Conservation (phyloP, 2,797 vertebrate species). For the Eidolon dupreanum region DNA sequence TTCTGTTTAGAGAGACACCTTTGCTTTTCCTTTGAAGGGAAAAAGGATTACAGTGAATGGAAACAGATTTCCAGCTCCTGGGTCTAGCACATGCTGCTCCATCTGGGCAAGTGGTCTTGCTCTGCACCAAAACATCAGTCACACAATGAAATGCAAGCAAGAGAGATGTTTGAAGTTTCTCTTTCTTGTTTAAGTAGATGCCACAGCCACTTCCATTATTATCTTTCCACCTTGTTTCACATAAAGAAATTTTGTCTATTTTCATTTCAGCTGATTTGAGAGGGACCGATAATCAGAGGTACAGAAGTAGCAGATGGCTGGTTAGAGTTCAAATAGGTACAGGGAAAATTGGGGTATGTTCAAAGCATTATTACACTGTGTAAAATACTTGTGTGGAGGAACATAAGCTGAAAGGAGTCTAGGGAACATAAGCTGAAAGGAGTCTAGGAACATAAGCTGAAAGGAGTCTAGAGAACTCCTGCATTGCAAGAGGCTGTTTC, state of each 20-base stretch:
- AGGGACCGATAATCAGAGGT: conserved; percentile 78
- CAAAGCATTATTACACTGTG: conserved; percentile 72
- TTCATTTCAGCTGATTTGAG: conserved; percentile 80
- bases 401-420: conserved; percentile 73
- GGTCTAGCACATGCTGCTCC: background rate
- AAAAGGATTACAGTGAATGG: conserved; percentile 10
- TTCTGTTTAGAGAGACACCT: conserved; percentile 76
- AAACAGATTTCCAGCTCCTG: conserved; percentile 58
- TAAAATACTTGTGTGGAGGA: conserved; percentile 73
- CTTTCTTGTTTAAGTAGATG: conserved; percentile 46
- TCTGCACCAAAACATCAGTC: conserved; percentile 15
- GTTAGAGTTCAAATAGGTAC: conserved; percentile 74
- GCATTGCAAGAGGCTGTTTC: background rate
- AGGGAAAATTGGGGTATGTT: conserved; percentile 69
- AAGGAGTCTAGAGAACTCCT: no score
- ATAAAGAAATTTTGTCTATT: conserved; percentile 82
- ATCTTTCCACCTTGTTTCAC: conserved; percentile 70
- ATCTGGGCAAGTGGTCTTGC: conserved; percentile 52
- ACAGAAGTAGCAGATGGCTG: conserved; percentile 81
- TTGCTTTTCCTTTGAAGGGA: conserved; percentile 60
- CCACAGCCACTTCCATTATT: conserved; percentile 61
- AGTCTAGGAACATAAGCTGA: no score
- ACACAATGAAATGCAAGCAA: background rate
- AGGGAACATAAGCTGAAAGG: no score
- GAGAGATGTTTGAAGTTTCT: conserved; percentile 70